Conservation (phyloP, 2,888 invertebrate species). For the Macrophya annulata region DNA sequence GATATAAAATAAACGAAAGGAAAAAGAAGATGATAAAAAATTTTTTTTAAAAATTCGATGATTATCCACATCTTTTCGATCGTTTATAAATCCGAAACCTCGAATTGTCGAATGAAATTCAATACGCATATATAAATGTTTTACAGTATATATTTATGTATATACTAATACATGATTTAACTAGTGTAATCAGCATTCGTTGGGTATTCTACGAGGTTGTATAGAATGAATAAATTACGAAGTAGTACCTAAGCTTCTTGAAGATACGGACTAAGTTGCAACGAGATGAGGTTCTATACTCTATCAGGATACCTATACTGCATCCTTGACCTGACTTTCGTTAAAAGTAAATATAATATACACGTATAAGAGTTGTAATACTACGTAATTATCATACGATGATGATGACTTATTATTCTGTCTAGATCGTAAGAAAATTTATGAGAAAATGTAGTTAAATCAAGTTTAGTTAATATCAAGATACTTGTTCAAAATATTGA, state of each 20-base stretch:
- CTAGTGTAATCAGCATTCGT: slow-evolving; percentile 3
- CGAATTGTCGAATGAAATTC: background rate
- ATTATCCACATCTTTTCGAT: background rate
- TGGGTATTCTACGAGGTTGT: background rate
- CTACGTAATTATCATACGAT: slow-evolving; percentile 28
- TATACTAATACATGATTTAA: slow-evolving; percentile 10
- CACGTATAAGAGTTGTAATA: slow-evolving; percentile 28
- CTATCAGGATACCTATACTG: background rate
- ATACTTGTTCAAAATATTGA: background rate
- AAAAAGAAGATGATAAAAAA: background rate
- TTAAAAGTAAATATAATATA: slow-evolving; percentile 54
- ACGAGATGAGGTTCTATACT: slow-evolving; percentile 19
- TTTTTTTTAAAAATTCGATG: too few species aligned
- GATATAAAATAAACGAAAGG: background rate
- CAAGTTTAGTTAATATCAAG: background rate
- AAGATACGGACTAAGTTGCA: background rate
- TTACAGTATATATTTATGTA: too few species aligned
- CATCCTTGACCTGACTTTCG: slow-evolving; percentile 61
- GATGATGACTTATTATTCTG: slow-evolving; percentile 42
- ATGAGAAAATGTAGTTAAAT: background rate
- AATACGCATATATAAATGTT: background rate
- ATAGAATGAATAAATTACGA: slow-evolving; percentile 2
- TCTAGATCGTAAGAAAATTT: background rate
- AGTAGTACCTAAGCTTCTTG: background rate
- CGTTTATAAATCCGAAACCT: background rate